Conservation (phyloP, 1,140 invertebrate genomes). For the Drosophila aff. region DNA sequence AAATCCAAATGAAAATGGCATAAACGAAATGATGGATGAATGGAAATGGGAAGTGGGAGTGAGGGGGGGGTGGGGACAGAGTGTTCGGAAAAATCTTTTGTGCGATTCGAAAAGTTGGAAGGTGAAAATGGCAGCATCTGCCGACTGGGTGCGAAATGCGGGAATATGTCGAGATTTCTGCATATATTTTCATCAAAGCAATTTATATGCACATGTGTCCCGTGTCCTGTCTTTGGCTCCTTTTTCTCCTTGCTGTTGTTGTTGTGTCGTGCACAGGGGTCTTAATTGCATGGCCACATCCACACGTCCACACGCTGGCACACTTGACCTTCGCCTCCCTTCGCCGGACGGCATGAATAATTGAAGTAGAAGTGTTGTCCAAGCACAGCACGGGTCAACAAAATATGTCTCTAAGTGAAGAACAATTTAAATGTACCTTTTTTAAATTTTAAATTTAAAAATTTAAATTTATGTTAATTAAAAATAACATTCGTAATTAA, state of each 20-base stretch:
- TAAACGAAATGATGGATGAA: constrained; percentile 41
- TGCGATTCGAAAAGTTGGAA: constrained; percentile 6
- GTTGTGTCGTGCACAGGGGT: constrained; percentile 42
- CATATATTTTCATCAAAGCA: constrained; percentile 61
- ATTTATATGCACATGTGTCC: constrained; percentile 53
- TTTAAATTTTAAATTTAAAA: no score
- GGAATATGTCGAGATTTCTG: constrained; percentile 30
- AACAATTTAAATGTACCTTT: no score
- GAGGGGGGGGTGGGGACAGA: neutral
- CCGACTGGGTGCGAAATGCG: constrained; percentile 18
- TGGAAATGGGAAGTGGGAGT: neutral
- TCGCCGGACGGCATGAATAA: constrained; percentile 45
- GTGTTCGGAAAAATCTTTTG: constrained; percentile 10
- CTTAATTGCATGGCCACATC: constrained; percentile 53
- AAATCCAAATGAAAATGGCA: constrained; percentile 30
- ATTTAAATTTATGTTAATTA: no score
- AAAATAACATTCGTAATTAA: neutral
- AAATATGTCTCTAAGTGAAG: neutral
- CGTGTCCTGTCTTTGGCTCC: constrained; percentile 8
- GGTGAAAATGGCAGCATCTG: constrained; percentile 31
- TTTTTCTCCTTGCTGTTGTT: neutral
- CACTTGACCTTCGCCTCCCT: constrained; percentile 51
- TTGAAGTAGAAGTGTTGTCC: constrained; percentile 49
- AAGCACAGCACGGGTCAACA: constrained; percentile 1
- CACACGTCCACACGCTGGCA: constrained; percentile 8